Base-by-base conservation (phyloP, 2,888 invertebrate species). In the Hemicrepidius hirtus region DNA sequence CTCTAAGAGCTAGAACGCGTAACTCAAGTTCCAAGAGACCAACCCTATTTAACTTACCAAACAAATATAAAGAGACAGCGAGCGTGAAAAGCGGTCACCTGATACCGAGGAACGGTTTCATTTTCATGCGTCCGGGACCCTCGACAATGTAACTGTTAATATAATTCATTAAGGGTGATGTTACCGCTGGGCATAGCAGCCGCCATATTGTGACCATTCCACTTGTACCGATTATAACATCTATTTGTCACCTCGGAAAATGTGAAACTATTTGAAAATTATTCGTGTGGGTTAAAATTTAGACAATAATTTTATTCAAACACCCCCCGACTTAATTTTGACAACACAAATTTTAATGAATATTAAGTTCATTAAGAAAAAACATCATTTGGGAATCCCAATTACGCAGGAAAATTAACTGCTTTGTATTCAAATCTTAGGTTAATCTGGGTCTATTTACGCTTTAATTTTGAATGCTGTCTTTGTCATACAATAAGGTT, bases 91-190 rank as follows among this genome's bases (percentile, higher is more conserved):
- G 73, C 73, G 68, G 73, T 68, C 70, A 71, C 64, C 70, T 73
- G 75, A 71, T 50, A 73, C 73, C 62, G 44, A 53, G 55, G 65
- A 62, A 71, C 62, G 73, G 73, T 73, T 73, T 73, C 73, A 73
- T 73, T 73, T 73, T 73, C 73, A 69, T 73, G 69, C 68, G 60
- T 59, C 60, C 66, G 68, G 73, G 60, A 62, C 73, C 69, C 73
- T 69, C 68, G 65, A 62, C 73, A 73, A 68, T 73, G 73, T 73
- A 73, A 73, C 75, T 71, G 78, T 78, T 78, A 77, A 78, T 78
- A 78, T 75, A 78, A 77, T 77, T 78, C 77, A 78, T 78, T 78
- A 78, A 64, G 76, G 76, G 71, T 71, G 76, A 78, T 78, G 78
- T 77, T 75, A 75, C 78, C 78, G 74, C 68, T 75, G 78, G 78